phyloP scores from a whole-genome alignment of 1,140 invertebrate genomes.

The Harlomillsia oculata region DNA sequence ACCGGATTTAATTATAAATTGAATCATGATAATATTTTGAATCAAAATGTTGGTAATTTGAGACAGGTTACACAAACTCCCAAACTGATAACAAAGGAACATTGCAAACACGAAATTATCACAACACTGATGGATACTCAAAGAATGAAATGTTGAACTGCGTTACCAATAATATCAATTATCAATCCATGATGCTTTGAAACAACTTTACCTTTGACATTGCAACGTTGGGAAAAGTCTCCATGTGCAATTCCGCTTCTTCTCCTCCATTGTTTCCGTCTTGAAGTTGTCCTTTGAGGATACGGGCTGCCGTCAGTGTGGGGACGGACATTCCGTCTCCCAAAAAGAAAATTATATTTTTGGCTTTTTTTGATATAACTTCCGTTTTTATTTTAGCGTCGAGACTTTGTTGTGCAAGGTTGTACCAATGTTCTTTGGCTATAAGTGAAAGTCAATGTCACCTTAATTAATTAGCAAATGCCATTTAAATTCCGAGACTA shows the following conservation, averaged over 20 bases:
- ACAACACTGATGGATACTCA: no score
- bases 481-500: no score
- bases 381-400: not conserved
- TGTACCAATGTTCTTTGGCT: constrained; percentile 13
- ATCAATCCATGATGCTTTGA: not conserved
- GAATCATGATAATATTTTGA: no score
- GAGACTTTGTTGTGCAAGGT: not conserved
- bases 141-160: not conserved
- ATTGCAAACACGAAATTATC: no score
- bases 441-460: not conserved
- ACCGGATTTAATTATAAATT: no score
- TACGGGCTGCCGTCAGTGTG: constrained; percentile 38
- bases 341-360: constrained; percentile 62
- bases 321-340: constrained; percentile 67
- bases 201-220: constrained; percentile 46
- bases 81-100: no score
- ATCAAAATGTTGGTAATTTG: no score
- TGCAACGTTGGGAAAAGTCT: constrained; percentile 62
- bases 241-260: constrained; percentile 58
- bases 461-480: no score
- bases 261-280: constrained; percentile 44
- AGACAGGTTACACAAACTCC: no score
- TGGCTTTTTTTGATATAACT: constrained; percentile 42
- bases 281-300: constrained; percentile 47
- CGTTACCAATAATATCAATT: not conserved